Percentiles rank a stretch among this genome's conserved stretches.
phyloP scores from a whole-genome alignment of 2,113 vertebrate genomes.

The Tonatia bakeri region DNA sequence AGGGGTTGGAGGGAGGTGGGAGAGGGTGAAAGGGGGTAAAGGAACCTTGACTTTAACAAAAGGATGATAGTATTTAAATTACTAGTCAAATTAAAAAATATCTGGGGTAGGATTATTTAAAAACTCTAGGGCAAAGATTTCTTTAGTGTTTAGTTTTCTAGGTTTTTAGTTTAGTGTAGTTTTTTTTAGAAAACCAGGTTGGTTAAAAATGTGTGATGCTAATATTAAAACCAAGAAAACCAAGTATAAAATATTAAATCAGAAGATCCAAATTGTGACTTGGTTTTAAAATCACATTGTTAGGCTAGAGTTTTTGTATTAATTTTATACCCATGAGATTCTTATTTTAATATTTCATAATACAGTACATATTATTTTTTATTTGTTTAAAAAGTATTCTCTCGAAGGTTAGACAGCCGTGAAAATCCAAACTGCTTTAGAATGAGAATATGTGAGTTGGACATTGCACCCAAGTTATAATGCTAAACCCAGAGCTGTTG shows the following conservation, averaged over 20 bases:
- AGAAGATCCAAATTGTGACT: not conserved
- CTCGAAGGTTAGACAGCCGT: not conserved
- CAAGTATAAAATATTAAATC: not conserved
- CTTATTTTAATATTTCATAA: conserved; percentile 24
- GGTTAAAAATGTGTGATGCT: not conserved
- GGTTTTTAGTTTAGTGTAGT: not conserved
- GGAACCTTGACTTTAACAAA: not conserved
- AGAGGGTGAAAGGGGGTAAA: not conserved
- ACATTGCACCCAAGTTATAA: not conserved
- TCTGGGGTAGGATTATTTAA: not conserved
- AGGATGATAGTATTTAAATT: not conserved
- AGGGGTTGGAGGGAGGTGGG: not conserved
- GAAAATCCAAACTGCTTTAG: not conserved
- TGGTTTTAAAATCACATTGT: not conserved
- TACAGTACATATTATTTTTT: not conserved
- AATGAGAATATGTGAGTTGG: not conserved
- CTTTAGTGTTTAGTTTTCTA: not conserved
- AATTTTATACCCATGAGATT: not conserved
- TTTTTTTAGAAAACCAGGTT: not conserved
- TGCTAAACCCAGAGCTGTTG: not conserved
- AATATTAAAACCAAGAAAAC: conserved; percentile 34
- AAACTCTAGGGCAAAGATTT: not conserved
- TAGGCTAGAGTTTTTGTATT: not conserved
- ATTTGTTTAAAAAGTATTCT: not conserved
- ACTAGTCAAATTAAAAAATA: not conserved